Evolutionary conservation across 2,888 invertebrate species (phyloP).

Genomic region (Amphiduros pacificus): DNA sequence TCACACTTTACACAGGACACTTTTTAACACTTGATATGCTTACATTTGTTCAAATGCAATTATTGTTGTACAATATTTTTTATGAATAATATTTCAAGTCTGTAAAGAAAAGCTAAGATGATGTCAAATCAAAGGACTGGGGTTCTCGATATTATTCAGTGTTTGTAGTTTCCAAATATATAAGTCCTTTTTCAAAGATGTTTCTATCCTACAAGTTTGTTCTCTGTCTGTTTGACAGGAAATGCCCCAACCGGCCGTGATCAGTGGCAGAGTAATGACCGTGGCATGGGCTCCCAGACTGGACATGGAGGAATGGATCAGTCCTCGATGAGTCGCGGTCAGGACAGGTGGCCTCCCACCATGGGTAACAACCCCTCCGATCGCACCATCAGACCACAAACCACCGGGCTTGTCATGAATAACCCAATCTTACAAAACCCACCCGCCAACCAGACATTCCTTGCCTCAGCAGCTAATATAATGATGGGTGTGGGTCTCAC

Average conservation of each 20-base stretch:
- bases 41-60: no score
- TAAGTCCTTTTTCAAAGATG: no score
- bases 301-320: not conserved
- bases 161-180: no score
- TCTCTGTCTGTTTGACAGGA: slow-evolving; percentile 2
- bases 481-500: slow-evolving; percentile 33
- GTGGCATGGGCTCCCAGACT: slow-evolving; percentile 11
- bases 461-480: slow-evolving; percentile 31
- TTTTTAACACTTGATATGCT: no score
- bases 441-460: slow-evolving; percentile 23
- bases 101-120: no score
- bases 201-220: no score
- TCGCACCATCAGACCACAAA: slow-evolving; percentile 4
- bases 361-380: not conserved
- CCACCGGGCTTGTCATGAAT: slow-evolving; percentile 5
- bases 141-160: no score
- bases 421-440: slow-evolving; percentile 13
- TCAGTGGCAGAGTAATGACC: slow-evolving; percentile 6
- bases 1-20: no score
- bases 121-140: no score
- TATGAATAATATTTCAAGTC: no score
- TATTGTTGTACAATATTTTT: no score
- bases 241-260: slow-evolving; percentile 2
- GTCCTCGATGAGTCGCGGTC: not conserved
- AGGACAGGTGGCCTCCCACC: slow-evolving; percentile 14